A percentile compares a stretch with the other conserved stretches of the same genome.
These are phyloP conservation scores for Brachyopa scutellaris DNA, from an alignment of 2,888 invertebrate genomes.

Conservation along the genomic window DNA sequence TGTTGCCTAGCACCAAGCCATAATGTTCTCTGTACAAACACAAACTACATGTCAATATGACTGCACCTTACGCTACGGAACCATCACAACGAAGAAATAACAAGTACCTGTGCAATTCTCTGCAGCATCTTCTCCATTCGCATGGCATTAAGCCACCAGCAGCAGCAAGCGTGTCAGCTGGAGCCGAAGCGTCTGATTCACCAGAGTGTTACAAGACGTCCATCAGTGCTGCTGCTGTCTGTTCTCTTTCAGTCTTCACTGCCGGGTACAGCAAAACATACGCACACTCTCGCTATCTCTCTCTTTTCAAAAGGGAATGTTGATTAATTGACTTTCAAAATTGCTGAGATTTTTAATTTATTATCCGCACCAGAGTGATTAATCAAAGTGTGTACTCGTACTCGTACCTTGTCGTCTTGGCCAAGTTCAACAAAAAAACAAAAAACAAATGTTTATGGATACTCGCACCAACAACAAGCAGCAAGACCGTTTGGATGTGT, in stretches of 20 bases:
- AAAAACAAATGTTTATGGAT: slow-evolving; percentile 30
- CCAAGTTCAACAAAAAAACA: slow-evolving; percentile 46
- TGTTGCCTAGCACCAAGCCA: too few species aligned
- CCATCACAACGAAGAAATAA: slow-evolving; percentile 32
- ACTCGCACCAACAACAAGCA: slow-evolving; percentile 41
- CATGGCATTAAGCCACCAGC: not conserved
- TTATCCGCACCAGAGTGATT: slow-evolving; percentile 80
- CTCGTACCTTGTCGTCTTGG: slow-evolving; percentile 25
- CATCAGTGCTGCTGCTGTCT: slow-evolving; percentile 24
- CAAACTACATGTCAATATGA: too few species aligned
- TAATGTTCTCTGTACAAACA: too few species aligned
- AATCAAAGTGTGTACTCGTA: slow-evolving; percentile 75
- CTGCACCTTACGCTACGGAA: too few species aligned
- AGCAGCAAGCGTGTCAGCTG: slow-evolving; percentile 16
- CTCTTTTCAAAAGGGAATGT: slow-evolving; percentile 73
- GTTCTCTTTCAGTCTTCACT: not conserved
- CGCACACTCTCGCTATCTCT: slow-evolving; percentile 7
- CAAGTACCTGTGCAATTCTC: slow-evolving; percentile 63
- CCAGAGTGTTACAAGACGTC: slow-evolving; percentile 62
- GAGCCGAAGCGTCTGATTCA: slow-evolving; percentile 62
- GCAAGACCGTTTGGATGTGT: slow-evolving; percentile 2
- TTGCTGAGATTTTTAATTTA: slow-evolving; percentile 82
- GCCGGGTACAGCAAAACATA: slow-evolving; percentile 6
- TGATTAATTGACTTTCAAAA: slow-evolving; percentile 82
- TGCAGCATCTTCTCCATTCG: slow-evolving; percentile 49